A percentile compares a stretch with the other conserved stretches of the same genome.
phyloP scores from a whole-genome alignment of 2,888 invertebrate species.

The Drosophila affinis region DNA sequence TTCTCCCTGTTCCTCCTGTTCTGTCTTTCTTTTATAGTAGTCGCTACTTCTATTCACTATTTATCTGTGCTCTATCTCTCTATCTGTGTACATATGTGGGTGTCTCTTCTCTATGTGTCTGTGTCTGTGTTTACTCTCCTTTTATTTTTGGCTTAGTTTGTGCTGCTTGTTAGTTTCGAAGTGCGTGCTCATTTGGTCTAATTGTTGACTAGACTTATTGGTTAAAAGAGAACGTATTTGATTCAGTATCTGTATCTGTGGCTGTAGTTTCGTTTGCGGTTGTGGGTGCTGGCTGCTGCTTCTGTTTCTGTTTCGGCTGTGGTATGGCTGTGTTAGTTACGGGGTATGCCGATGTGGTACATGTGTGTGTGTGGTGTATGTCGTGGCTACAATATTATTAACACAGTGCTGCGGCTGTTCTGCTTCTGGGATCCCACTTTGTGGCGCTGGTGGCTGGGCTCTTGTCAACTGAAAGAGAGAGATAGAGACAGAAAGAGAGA shows the following conservation, averaged over 20 bases:
- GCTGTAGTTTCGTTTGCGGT: constrained; percentile 2
- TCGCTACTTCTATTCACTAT: constrained; percentile 1
- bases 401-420: not conserved
- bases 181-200: constrained; percentile 66
- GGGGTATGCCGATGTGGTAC: not conserved
- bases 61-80: not conserved
- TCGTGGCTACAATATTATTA: not conserved
- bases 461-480: not conserved
- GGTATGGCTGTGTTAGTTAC: not conserved
- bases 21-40: not conserved
- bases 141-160: constrained; percentile 49
- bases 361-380: not conserved
- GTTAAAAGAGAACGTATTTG: constrained; percentile 11
- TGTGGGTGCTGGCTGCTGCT: not conserved
- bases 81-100: not conserved
- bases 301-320: not conserved
- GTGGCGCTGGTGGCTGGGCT: not conserved
- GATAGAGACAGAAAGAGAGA: no score
- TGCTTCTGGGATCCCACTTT: not conserved
- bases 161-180: constrained; percentile 48
- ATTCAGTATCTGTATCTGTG: constrained; percentile 1
- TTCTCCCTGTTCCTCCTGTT: not conserved
- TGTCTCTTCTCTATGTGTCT: not conserved
- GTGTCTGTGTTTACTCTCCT: constrained; percentile 34
- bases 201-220: constrained; percentile 70